These are phyloP conservation scores for Leptodactylus fuscus DNA, from an alignment of 2,113 vertebrate genomes.

Conservation along the genomic window DNA sequence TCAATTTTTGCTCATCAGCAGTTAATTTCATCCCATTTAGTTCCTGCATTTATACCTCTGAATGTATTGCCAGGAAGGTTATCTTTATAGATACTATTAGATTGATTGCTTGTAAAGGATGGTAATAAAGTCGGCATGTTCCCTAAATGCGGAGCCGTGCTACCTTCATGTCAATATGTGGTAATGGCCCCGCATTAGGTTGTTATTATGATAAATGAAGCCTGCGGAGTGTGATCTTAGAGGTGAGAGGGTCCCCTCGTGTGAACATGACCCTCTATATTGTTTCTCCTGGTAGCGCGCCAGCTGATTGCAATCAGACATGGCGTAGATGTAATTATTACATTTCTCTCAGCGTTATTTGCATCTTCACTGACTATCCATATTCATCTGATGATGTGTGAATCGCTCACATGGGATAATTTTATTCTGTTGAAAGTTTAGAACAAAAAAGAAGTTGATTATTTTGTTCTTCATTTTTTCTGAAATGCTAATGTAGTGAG, in stretches of 20 bases:
- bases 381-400: constrained; percentile 54
- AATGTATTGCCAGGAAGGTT: background rate
- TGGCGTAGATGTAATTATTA: constrained; percentile 28
- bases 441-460: constrained; percentile 47
- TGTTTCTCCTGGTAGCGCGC: constrained; percentile 22
- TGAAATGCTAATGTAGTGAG: constrained; percentile 32
- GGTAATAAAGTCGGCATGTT: background rate
- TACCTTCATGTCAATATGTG: background rate
- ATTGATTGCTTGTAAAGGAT: background rate
- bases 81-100: background rate
- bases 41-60: background rate
- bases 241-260: constrained; percentile 12
- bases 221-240: background rate
- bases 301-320: constrained; percentile 54
- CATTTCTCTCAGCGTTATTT: constrained; percentile 41
- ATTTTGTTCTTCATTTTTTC: constrained; percentile 35
- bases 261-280: constrained; percentile 19
- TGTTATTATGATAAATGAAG: constrained; percentile 17
- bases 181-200: constrained; percentile 3
- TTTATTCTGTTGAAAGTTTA: constrained; percentile 33
- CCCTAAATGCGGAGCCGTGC: background rate
- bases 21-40: background rate
- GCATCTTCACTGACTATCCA: constrained; percentile 46
- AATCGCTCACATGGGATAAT: constrained; percentile 22
- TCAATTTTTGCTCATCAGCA: background rate